A percentile compares a stretch with the other conserved stretches of the same genome.
Evolutionary conservation across 1,140 invertebrate genomes (phyloP).

Genomic region (Palaemon carinicauda): DNA sequence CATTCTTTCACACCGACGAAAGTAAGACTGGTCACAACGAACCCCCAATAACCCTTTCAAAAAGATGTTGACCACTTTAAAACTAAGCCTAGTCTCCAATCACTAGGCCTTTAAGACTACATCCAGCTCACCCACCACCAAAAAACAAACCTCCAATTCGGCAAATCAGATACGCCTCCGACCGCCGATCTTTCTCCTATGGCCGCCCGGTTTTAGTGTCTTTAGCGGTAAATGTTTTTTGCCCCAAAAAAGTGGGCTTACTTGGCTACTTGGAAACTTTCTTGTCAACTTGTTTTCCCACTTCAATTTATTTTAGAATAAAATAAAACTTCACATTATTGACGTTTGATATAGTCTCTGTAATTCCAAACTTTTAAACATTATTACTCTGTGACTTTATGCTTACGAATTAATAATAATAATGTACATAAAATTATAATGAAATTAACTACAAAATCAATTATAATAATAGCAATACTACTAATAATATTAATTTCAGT

Average conservation of each 20-base stretch:
- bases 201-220: not conserved
- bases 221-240: not conserved
- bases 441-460: too few relatives aligned
- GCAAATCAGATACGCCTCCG: constrained; percentile 48
- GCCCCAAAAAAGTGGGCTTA: not conserved
- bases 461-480: too few relatives aligned
- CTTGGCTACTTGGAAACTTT: too few relatives aligned
- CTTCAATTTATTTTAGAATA: too few relatives aligned
- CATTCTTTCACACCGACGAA: constrained; percentile 18
- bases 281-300: too few relatives aligned
- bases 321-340: too few relatives aligned
- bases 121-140: constrained; percentile 20
- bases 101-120: constrained; percentile 39
- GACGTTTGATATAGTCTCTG: too few relatives aligned
- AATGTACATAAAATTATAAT: too few relatives aligned
- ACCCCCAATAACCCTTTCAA: constrained; percentile 46
- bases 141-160: constrained; percentile 13
- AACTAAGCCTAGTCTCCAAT: constrained; percentile 40
- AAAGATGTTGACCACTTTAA: constrained; percentile 43
- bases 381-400: too few relatives aligned
- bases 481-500: too few relatives aligned
- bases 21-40: constrained; percentile 32
- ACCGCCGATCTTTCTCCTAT: not conserved
- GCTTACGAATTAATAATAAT: too few relatives aligned
- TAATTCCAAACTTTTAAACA: too few relatives aligned